Evolutionary conservation across 37 sponge, comb jelly and placozoan species (phyloP), one percentile per base, ranked within the genome.

Genomic region (Spongilla lacustris): DNA sequence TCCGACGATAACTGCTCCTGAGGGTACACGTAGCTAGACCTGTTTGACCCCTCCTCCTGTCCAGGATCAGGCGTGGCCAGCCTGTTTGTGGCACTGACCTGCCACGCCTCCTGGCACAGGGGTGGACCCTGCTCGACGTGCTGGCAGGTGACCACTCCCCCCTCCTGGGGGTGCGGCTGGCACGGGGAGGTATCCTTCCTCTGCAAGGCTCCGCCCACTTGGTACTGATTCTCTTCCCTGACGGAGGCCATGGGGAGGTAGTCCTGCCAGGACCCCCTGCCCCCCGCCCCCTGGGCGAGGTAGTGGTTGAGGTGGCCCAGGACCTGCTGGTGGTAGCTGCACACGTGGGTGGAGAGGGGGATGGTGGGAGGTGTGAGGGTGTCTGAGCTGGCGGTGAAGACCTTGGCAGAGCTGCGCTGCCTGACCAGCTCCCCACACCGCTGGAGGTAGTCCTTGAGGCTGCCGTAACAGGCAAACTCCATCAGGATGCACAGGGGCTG

Each of bases 381-480:
- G 49, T 73, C 76, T 17, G 35, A 67, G 87, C 34, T 33, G 79
- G 6, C 17, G 35, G 26, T 19, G 36, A 12, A 49, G 19, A 37
- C 46, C 38, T 4, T 38, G 66, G 49, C 38, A 1, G 25, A 19
- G 29, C 22, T 28, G 74, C 14, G 33, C 66, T 71, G 37, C 36
- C 12, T 14, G 11, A 72, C 75, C 28, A 22, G 73, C 73, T 71
- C 34, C 10, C 72, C 31, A 29, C 83, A 82, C 69, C 38, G 10
- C 25, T 28, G 32, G 19, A 91, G 83, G 70, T 83, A 91, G 67
- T 86, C 83, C 71, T 83, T 86, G 36, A 91, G 31, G 46, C 86
- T 91, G 9, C 91, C 91, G 67, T 83, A 78, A 74, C 81, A 50
- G 11, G 91, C 91, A 91, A 68, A 91, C 81, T 91, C 91, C 82